These are phyloP conservation scores for Phylloscopus trochilus DNA, from an alignment of 2,113 vertebrate species.

Conservation along the genomic window DNA sequence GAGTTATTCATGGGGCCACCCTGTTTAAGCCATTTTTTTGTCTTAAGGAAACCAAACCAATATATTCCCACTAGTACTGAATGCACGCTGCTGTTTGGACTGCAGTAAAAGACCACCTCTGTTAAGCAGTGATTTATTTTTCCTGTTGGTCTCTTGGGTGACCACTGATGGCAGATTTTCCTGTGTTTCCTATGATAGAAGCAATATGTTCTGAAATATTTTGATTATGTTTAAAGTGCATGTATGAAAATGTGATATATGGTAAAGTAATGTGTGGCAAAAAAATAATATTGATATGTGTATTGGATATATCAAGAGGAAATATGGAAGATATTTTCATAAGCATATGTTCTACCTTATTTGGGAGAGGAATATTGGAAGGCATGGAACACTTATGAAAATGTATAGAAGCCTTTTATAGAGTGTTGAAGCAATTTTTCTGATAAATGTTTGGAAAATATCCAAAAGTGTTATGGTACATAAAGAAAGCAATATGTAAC, in stretches of 20 bases:
- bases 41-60: conserved; percentile 32
- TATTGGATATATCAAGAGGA: conserved; percentile 17
- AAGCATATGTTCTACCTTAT: conserved; percentile 27
- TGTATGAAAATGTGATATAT: conserved; percentile 24
- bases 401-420: conserved; percentile 13
- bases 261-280: not conserved
- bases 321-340: conserved; percentile 44
- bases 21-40: conserved; percentile 28
- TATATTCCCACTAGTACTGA: conserved; percentile 14
- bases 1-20: conserved; percentile 54
- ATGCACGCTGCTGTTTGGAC: not conserved
- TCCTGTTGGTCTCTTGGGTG: conserved; percentile 12
- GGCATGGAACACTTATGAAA: conserved; percentile 8
- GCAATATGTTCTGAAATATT: not conserved
- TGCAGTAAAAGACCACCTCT: conserved; percentile 48
- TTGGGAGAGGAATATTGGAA: conserved; percentile 4
- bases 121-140: conserved; percentile 28
- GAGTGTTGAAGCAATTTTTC: not conserved
- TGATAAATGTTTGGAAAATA: conserved; percentile 51
- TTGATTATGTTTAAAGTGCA: conserved; percentile 6
- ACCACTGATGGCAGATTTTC: conserved; percentile 29
- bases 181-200: not conserved
- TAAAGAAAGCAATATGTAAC: not conserved
- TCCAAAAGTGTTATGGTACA: not conserved
- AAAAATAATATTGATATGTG: conserved; percentile 33